A percentile compares a stretch with the other conserved stretches of the same genome.
Conservation (phyloP, 2,113 vertebrate species). For the Calcarius ornatus region DNA sequence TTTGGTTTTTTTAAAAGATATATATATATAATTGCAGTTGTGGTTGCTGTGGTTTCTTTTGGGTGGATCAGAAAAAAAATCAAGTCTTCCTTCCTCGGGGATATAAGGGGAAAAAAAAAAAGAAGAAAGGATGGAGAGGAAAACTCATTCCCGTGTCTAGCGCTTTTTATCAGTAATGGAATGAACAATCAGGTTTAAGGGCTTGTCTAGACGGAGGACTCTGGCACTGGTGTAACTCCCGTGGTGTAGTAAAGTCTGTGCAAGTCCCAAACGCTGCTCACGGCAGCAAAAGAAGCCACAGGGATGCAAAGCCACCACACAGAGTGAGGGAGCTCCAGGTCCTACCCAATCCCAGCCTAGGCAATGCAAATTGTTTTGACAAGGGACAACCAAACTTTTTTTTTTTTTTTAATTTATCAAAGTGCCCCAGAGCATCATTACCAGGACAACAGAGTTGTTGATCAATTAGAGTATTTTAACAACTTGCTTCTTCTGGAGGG, state of each 20-base stretch:
- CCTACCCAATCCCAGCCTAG: neutral
- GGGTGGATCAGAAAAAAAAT: conserved; percentile 67
- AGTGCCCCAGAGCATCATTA: neutral
- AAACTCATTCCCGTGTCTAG: conserved; percentile 59
- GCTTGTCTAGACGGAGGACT: conserved; percentile 43
- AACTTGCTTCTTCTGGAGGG: neutral
- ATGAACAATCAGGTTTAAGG: conserved; percentile 49
- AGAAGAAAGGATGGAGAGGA: conserved; percentile 32
- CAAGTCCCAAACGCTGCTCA: neutral
- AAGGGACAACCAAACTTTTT: neutral
- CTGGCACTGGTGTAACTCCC: neutral
- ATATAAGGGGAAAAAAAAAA: conserved; percentile 40
- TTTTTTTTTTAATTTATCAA: neutral
- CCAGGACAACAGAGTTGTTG: neutral
- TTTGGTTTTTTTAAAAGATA: conserved; percentile 36
- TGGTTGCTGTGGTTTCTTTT: conserved; percentile 56
- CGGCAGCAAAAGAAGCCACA: neutral
- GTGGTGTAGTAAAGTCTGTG: neutral
- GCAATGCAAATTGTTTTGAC: neutral
- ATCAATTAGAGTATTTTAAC: neutral
- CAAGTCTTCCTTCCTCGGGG: conserved; percentile 60
- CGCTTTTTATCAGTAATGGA: conserved; percentile 61
- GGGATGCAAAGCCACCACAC: neutral
- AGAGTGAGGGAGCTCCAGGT: conserved; percentile 7
- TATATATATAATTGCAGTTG: conserved; percentile 65